Base-by-base conservation (phyloP, 2,888 invertebrate genomes). In the Liodrosophila aerea region DNA sequence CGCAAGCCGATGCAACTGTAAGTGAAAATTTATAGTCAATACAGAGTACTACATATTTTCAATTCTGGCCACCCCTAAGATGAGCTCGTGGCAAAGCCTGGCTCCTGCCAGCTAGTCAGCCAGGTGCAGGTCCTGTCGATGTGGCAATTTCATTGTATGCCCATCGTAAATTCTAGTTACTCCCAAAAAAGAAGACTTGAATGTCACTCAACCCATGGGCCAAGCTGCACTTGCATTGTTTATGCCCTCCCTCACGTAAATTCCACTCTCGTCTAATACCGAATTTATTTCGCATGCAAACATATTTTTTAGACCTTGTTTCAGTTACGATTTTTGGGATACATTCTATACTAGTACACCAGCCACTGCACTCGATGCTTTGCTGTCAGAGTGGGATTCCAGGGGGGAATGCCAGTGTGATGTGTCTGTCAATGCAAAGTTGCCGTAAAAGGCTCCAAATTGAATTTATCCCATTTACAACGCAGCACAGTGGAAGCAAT, bases 121-220 rank as follows among this genome's bases (percentile, higher is more conserved):
- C 62, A 43, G 63, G 53, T 60, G 63, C 63, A 64, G 31, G 11
- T 64, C 37, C 49, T 54, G 54, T 49, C 59, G 45, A 64, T 60
- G 64, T 81, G 63, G 70, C 84, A 81, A 76, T 75, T 76, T 76
- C 72, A 81, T 73, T 85, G 81, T 84, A 72, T 78, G 69, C 64
- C 64, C 73, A 73, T 78, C 85, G 87, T 85, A 85, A 86, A 87
- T 87, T 85, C 73, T 68, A 66, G 73, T 77, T 80, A 86, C 67
- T 67, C 63, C 44, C 61, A 64, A 44, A 43, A 36, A 41, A 54
- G 39, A 53, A 13, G 71, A 37, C 66, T 64, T 44, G 50, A 46
- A 51, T 61, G 69, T 69, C 72, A 72, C 50, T 72, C 69, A 67
- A 57, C 33, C 47, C 50, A 46, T 47, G 45, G 57, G 59, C 50